A percentile compares a stretch with the other conserved stretches of the same genome.
Conservation (phyloP, 2,888 invertebrate species). For the Quadriops clusia region DNA sequence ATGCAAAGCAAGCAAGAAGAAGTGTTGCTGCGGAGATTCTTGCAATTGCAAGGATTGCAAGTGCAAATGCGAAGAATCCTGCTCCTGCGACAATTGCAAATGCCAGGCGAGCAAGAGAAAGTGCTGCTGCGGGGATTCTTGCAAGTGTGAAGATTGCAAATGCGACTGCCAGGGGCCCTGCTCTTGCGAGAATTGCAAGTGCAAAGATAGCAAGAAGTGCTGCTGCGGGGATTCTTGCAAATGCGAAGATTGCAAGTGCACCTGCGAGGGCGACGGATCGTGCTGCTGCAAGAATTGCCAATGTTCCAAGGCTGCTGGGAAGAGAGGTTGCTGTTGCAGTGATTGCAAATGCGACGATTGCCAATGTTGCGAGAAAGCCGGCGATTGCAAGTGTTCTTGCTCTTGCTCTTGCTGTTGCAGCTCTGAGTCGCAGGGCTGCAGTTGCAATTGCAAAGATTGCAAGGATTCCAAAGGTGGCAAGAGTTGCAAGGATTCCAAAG, state of each 20-base stretch:
- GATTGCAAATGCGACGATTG: conserved; percentile 8
- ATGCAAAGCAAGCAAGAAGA: conserved; percentile 3
- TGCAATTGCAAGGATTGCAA: conserved; percentile 10
- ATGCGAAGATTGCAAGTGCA: conserved; percentile 6
- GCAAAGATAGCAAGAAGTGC: conserved; percentile 7
- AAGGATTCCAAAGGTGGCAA: background rate
- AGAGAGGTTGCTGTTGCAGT: conserved; percentile 9
- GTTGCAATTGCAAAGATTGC: background rate
- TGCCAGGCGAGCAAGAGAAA: conserved; percentile 6
- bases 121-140: conserved; percentile 10
- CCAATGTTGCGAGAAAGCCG: background rate
- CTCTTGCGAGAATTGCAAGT: conserved; percentile 10
- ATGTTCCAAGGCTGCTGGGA: conserved; percentile 6
- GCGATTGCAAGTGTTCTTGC: conserved; percentile 6
- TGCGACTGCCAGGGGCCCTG: conserved; percentile 6
- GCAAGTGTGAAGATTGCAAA: conserved; percentile 7
- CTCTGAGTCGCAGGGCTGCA: too few relatives aligned
- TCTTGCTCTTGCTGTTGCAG: too few relatives aligned
- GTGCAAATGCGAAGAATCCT: conserved; percentile 4
- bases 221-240: conserved; percentile 9
- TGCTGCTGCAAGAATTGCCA: conserved; percentile 11
- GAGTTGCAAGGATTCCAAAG: background rate
- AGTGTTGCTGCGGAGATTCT: conserved; percentile 6
- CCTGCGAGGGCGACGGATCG: conserved; percentile 1
- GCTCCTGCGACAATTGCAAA: conserved; percentile 1